Conservation (phyloP, 30 jellyfish, hydroid and myxozoan species). For the Hydractinia echinata region DNA sequence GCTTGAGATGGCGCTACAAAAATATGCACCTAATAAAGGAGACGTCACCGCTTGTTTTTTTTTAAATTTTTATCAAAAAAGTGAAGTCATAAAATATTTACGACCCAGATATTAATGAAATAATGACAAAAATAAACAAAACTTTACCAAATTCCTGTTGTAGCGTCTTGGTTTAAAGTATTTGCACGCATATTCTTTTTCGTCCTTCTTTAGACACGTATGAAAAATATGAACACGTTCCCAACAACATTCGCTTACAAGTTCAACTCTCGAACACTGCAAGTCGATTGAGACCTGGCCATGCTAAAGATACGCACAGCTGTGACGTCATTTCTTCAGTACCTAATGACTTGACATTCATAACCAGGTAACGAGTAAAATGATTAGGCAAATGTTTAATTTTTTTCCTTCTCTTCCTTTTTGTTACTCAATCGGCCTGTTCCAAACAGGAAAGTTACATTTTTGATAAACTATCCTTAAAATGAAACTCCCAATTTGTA, state of each 20-base stretch:
- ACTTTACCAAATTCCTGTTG: too few species aligned
- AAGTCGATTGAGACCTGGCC: neutral
- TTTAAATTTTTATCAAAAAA: too few species aligned
- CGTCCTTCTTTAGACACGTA: neutral
- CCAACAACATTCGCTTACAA: neutral
- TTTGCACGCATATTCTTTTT: too few species aligned
- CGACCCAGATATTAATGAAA: too few species aligned
- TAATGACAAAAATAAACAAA: too few species aligned
- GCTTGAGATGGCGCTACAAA: too few species aligned
- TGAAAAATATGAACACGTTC: constrained; percentile 7
- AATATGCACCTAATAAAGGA: too few species aligned
- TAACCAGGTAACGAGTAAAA: neutral
- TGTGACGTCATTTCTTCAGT: neutral
- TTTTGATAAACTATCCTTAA: too few species aligned
- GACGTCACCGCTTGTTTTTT: too few species aligned
- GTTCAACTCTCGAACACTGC: neutral
- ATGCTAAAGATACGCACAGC: constrained; percentile 17
- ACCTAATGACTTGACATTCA: neutral
- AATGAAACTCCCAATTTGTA: too few species aligned
- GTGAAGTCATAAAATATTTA: too few species aligned
- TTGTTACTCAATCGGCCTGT: neutral
- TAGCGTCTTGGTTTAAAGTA: too few species aligned
- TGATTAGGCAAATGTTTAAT: neutral
- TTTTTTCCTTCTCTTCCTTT: neutral
- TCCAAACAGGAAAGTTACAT: neutral